Conservation (phyloP, 2,888 invertebrate species). For the Metopia argyrocephala region DNA sequence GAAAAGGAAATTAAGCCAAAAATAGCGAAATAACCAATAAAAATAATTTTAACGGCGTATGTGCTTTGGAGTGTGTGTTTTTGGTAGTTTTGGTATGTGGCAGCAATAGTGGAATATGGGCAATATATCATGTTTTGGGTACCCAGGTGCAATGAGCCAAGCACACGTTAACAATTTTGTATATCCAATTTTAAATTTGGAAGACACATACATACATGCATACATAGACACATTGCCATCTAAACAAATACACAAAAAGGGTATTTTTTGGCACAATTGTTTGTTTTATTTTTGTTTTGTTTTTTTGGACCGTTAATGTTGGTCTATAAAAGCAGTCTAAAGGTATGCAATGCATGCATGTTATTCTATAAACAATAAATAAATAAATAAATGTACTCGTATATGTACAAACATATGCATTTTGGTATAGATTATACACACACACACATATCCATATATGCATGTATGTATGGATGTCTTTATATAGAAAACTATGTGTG, state of each 20-base stretch:
- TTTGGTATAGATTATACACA: too few relatives aligned
- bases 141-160: conserved; percentile 63
- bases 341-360: background rate
- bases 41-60: background rate
- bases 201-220: background rate
- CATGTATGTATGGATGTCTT: too few relatives aligned
- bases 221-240: background rate
- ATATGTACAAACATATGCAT: too few relatives aligned
- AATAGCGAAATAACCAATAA: background rate
- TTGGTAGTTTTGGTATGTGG: background rate
- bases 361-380: background rate
- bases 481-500: too few relatives aligned
- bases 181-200: conserved; percentile 33
- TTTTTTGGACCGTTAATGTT: background rate
- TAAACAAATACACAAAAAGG: too few relatives aligned
- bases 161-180: conserved; percentile 60
- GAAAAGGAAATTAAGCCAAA: background rate
- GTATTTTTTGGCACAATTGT: background rate
- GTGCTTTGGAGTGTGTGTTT: background rate
- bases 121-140: conserved; percentile 62
- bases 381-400: background rate
- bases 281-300: background rate
- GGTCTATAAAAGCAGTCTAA: too few relatives aligned
- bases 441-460: too few relatives aligned
- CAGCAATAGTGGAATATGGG: conserved; percentile 4